A percentile compares a stretch with the other conserved stretches of the same genome.
Conservation (phyloP, 2,113 vertebrate genomes). For the Microcebus ravelobensis region DNA sequence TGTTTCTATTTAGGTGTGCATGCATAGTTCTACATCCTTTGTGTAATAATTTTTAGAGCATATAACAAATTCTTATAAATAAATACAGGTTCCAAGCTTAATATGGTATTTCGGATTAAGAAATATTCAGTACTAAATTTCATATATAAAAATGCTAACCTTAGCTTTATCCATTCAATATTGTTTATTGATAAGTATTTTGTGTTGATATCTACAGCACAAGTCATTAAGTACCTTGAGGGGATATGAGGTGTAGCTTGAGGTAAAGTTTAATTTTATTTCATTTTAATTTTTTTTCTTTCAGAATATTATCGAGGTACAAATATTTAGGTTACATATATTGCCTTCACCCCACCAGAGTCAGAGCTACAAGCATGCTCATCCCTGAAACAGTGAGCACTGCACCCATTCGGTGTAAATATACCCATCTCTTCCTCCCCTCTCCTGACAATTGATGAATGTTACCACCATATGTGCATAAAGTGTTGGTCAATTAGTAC, state of each 20-base stretch:
- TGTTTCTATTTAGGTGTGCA: background rate
- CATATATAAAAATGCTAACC: background rate
- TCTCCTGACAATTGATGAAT: too few species aligned
- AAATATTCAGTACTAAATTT: background rate
- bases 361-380: too few species aligned
- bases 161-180: background rate
- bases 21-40: background rate
- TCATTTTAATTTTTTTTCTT: background rate
- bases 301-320: too few species aligned
- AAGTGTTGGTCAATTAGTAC: too few species aligned
- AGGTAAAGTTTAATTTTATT: background rate
- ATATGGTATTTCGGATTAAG: background rate
- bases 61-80: background rate
- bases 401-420: too few species aligned
- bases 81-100: background rate
- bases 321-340: too few species aligned
- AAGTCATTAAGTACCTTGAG: background rate
- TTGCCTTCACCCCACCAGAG: too few species aligned
- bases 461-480: too few species aligned
- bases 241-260: background rate
- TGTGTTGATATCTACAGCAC: background rate
- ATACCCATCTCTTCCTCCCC: too few species aligned
- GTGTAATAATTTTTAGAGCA: background rate
- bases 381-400: too few species aligned
- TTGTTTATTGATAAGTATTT: background rate